A percentile compares a stretch with the other conserved stretches of the same genome.
Conservation (phyloP, 1,140 invertebrate genomes). For the Sycobia sp. region DNA sequence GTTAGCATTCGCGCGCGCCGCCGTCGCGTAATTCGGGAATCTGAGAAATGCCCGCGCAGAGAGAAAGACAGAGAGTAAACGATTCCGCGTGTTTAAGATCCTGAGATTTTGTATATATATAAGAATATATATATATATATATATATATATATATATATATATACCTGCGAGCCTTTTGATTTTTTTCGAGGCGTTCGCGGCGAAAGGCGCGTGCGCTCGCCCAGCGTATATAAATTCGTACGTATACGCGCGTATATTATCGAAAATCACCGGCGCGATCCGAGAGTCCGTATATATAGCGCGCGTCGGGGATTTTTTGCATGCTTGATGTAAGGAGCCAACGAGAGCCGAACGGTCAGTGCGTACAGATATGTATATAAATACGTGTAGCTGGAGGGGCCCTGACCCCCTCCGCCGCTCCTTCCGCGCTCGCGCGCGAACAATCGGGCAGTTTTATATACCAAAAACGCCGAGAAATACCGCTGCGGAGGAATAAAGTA, state of each 20-base stretch:
- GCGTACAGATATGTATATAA: too few relatives aligned
- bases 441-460: neutral
- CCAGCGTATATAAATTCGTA: constrained; percentile 3
- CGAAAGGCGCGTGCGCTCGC: too few relatives aligned
- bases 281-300: neutral
- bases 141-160: too few relatives aligned
- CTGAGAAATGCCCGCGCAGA: constrained; percentile 30
- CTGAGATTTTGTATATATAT: constrained; percentile 19
- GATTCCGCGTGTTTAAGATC: constrained; percentile 25
- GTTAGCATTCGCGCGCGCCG: neutral
- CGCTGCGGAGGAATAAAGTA: too few relatives aligned
- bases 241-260: constrained; percentile 15
- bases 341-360: too few relatives aligned
- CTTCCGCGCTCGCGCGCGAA: constrained; percentile 11
- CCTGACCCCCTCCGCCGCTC: too few relatives aligned
- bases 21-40: constrained; percentile 15
- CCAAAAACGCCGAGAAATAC: too few relatives aligned
- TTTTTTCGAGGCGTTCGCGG: neutral
- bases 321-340: constrained; percentile 15
- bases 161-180: constrained; percentile 5
- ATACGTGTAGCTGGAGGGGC: too few relatives aligned
- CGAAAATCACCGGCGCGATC: neutral
- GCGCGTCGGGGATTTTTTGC: constrained; percentile 20
- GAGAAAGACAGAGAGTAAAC: neutral
- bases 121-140: too few relatives aligned